Evolutionary conservation across 2,113 vertebrate genomes (phyloP), one percentile per base, ranked within the genome.

Genomic region (Ictalurus furcatus): DNA sequence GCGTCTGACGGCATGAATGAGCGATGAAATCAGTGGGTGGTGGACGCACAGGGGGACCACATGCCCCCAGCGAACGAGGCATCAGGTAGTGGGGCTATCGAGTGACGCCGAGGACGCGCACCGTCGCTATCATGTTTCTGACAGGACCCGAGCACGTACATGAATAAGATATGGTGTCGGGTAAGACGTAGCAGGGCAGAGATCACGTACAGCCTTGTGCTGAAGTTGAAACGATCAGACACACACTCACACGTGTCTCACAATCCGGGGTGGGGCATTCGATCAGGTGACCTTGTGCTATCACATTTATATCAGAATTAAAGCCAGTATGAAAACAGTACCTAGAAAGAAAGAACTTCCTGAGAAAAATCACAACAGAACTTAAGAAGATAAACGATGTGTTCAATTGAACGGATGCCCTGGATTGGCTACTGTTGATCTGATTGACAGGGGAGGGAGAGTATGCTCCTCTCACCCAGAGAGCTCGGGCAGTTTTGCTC

Each of bases 141-240:
- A 73, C 52, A 52, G 73, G 54, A n/a, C 67, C 84, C 6, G 21
- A 76, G 87, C 54, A 11, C 40, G 19, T 14, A 23, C 90, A 90
- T 92, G 81, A 93, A 93, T 90, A 89, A 92, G 76, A 81, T 23
- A 92, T 90, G 73, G 73, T n/a, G 85, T 25, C 59, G 28, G 67
- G 54, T 85, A 74, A 84, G 79, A 84, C 54, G 56, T 17, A 69
- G 34, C 48, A 28, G n/a, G 14, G 40, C 40, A 37, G 28, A 37
- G 58, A 21, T 69, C 48, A 8, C 19, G 21, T 63, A 74, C 30
- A 19, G 23, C 40, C 74, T 61, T 7, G 1, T 25, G 7, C 56
- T 37, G 54, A 21, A 23, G 30, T 59, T 8, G 12, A 28, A 54
- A 80, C 0, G 14, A 65, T 23, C 25, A 30, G 3, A 74, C 48